Percentiles rank a stretch among this genome's conserved stretches.
Conservation (phyloP, 2,797 vertebrate species). For the Chaetodon trifasciatus region DNA sequence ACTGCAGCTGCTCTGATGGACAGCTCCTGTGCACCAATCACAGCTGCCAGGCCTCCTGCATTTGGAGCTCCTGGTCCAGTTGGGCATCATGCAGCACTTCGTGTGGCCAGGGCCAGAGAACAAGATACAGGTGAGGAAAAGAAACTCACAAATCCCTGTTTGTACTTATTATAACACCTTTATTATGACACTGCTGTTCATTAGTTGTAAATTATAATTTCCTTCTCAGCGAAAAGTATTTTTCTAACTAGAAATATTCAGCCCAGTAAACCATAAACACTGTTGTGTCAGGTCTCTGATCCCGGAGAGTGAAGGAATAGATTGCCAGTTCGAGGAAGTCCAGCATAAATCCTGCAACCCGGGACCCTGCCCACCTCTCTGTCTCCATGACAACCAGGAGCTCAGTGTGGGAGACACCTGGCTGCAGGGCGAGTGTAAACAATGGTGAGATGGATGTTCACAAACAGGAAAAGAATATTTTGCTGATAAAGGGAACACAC, state of each 20-base stretch:
- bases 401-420: slow-evolving; percentile 88
- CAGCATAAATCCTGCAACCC: slow-evolving; percentile 87
- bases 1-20: slow-evolving; percentile 89
- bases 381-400: slow-evolving; percentile 81
- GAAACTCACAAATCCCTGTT: neutral
- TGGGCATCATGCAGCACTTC: slow-evolving; percentile 90
- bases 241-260: neutral
- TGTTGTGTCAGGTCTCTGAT: slow-evolving; percentile 83
- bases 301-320: slow-evolving; percentile 74
- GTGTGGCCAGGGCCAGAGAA: slow-evolving; percentile 86
- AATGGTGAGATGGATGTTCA: slow-evolving; percentile 86
- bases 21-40: slow-evolving; percentile 85
- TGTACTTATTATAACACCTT: neutral
- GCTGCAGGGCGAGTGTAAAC: slow-evolving; percentile 89
- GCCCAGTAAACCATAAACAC: neutral
- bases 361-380: slow-evolving; percentile 88
- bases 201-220: neutral
- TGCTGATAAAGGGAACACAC: neutral
- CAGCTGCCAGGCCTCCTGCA: slow-evolving; percentile 84
- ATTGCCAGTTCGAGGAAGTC: slow-evolving; percentile 88
- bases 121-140: slow-evolving; percentile 87
- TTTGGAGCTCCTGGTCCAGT: slow-evolving; percentile 91
- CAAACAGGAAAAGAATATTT: neutral
- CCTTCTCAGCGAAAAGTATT: neutral
- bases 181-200: neutral